A percentile compares a stretch with the other conserved stretches of the same genome.
Conservation (phyloP, 1,140 invertebrate species). For the Plectrocnemia conspersa region DNA sequence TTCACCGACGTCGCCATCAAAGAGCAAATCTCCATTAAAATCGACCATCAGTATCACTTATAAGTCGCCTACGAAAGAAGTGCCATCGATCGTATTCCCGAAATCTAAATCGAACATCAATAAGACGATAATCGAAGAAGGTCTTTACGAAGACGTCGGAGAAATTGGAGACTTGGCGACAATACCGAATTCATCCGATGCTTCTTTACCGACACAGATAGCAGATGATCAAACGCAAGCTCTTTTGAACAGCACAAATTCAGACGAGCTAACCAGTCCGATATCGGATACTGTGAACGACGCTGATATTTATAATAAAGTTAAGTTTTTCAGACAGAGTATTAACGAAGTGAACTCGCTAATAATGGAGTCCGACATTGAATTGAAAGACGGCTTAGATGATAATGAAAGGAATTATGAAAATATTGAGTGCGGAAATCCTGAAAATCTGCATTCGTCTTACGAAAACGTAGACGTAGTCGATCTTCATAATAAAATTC, state of each 20-base stretch:
- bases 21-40: constrained; percentile 49
- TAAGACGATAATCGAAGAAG: constrained; percentile 39
- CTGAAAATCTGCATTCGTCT: constrained; percentile 44
- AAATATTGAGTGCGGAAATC: constrained; percentile 17
- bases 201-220: constrained; percentile 51
- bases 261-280: background rate
- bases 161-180: constrained; percentile 48
- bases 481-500: too few relatives aligned
- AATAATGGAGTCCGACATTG: constrained; percentile 46
- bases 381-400: constrained; percentile 37
- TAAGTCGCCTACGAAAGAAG: constrained; percentile 51
- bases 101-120: constrained; percentile 37
- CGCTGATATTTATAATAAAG: constrained; percentile 65
- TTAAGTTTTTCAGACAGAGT: constrained; percentile 66
- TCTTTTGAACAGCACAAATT: constrained; percentile 7
- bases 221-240: constrained; percentile 48
- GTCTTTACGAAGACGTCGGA: constrained; percentile 53
- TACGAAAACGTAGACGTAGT: constrained; percentile 52
- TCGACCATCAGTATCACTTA: constrained; percentile 67
- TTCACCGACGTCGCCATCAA: constrained; percentile 44
- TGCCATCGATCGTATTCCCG: constrained; percentile 11
- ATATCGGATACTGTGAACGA: constrained; percentile 37
- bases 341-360: constrained; percentile 71
- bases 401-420: constrained; percentile 17
- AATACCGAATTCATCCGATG: constrained; percentile 49